phyloP scores from a whole-genome alignment of 2,797 vertebrate species.

The Tenualosa thibaudeaui region DNA sequence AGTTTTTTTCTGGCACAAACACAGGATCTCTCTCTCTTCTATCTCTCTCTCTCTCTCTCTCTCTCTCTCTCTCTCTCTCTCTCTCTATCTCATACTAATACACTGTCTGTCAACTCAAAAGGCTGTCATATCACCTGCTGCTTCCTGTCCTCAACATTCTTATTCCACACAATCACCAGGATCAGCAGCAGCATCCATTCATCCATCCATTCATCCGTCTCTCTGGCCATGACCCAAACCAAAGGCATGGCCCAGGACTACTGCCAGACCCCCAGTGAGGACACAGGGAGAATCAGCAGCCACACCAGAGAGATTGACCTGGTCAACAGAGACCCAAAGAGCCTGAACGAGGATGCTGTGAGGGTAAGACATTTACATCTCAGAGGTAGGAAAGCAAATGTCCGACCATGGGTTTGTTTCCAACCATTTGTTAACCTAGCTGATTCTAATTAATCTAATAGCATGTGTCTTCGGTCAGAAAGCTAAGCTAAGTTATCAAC shows the following conservation, averaged over 20 bases:
- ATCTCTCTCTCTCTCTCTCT: not conserved
- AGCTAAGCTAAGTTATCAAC: no score
- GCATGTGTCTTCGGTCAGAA: no score
- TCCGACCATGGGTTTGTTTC: no score
- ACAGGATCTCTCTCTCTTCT: not conserved
- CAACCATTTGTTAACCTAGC: no score
- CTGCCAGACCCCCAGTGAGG: not conserved
- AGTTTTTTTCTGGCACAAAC: not conserved
- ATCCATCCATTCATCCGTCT: conserved; percentile 29
- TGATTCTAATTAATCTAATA: no score
- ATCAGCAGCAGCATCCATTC: conserved; percentile 16
- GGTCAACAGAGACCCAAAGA: conserved; percentile 90
- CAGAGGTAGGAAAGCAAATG: no score
- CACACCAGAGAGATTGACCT: conserved; percentile 92
- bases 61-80: not conserved
- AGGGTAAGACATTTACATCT: conserved; percentile 73
- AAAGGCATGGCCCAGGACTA: conserved; percentile 78
- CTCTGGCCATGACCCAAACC: not conserved
- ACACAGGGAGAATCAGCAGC: conserved; percentile 80
- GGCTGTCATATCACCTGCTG: conserved; percentile 1
- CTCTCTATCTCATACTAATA: not conserved
- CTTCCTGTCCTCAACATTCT: conserved; percentile 29
- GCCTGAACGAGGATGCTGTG: conserved; percentile 89
- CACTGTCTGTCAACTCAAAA: not conserved
- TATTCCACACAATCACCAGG: conserved; percentile 34